phyloP scores from a whole-genome alignment of 2,888 invertebrate genomes.

The Geophilus truncorum region DNA sequence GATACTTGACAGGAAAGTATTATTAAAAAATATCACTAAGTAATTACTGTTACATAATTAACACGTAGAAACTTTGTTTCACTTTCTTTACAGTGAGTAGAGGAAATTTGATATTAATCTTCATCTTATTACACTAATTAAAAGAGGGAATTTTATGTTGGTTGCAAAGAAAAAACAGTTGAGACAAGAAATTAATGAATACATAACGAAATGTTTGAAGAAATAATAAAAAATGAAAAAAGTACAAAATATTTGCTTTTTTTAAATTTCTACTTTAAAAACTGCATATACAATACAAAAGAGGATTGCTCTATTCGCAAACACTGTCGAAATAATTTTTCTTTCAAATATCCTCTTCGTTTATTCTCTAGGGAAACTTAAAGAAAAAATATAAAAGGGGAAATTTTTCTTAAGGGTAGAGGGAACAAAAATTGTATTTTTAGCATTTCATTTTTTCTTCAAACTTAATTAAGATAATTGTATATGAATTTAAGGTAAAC shows the following conservation, averaged over 20 bases:
- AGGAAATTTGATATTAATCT: background rate
- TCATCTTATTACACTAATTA: background rate
- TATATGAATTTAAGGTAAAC: no score
- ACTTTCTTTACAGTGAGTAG: no score
- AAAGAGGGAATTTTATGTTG: background rate
- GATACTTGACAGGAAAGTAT: background rate
- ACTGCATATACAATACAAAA: background rate
- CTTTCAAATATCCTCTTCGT: background rate
- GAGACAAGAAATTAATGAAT: no score
- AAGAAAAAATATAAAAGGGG: background rate
- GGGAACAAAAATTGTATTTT: no score
- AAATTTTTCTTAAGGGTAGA: no score
- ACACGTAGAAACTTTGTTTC: background rate
- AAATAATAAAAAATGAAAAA: no score
- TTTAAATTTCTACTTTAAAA: background rate
- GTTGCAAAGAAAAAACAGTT: no score
- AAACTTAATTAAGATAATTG: no score
- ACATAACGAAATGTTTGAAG: no score
- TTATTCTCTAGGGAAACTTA: background rate
- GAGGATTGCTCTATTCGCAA: background rate
- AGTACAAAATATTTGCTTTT: no score
- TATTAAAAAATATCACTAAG: background rate
- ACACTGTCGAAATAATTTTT: background rate
- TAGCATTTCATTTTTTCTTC: no score
- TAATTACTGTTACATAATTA: background rate